These are phyloP conservation scores for Aspiorhynchus laticeps DNA, from an alignment of 2,113 vertebrate genomes.

Conservation along the genomic window DNA sequence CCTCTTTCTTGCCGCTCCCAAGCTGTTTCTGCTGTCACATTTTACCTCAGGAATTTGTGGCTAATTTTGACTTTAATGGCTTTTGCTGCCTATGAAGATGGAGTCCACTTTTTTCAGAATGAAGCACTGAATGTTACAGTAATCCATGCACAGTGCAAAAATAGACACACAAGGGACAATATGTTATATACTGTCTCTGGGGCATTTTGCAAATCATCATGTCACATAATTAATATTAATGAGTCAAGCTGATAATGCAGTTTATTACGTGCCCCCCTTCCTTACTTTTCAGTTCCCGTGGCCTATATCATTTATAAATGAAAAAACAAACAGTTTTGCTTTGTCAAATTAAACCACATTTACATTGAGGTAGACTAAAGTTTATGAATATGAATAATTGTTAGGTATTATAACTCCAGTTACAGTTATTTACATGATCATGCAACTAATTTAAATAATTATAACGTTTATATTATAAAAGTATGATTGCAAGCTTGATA, in stretches of 20 bases:
- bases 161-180: constrained; percentile 27
- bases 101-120: constrained; percentile 23
- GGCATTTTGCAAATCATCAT: neutral
- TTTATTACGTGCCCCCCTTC: neutral
- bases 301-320: neutral
- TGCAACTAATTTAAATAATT: neutral
- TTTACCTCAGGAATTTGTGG: constrained; percentile 42
- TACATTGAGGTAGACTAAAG: neutral
- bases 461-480: neutral
- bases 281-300: neutral
- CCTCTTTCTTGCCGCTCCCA: constrained; percentile 38
- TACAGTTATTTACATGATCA: neutral
- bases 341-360: too few relatives aligned
- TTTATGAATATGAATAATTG: too few relatives aligned
- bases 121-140: neutral
- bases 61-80: constrained; percentile 52
- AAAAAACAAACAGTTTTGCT: neutral
- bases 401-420: too few relatives aligned
- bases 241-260: neutral
- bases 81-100: constrained; percentile 26
- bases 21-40: constrained; percentile 29
- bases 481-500: neutral
- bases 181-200: constrained; percentile 10
- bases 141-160: constrained; percentile 13
- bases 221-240: neutral